Percentiles rank a stretch among this genome's conserved stretches.
These are phyloP conservation scores for Lepidochrysops patricia DNA, from an alignment of 2,888 invertebrate species.

Conservation along the genomic window DNA sequence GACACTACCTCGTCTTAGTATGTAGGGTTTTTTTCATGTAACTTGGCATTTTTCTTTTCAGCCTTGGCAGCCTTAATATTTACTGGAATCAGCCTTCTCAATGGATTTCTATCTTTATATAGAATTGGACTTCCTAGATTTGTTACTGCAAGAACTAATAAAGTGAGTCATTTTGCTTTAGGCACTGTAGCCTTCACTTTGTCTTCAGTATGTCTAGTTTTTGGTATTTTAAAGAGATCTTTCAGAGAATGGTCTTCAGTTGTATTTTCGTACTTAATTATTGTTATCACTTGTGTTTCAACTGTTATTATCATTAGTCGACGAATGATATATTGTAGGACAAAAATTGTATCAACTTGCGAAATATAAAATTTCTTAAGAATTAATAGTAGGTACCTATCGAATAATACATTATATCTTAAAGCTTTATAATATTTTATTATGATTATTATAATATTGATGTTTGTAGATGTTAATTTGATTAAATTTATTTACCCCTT, in stretches of 20 bases:
- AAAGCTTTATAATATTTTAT: too few species aligned
- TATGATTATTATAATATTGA: too few species aligned
- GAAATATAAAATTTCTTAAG: conserved; percentile 21
- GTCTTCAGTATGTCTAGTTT: conserved; percentile 27
- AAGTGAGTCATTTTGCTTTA: conserved; percentile 26
- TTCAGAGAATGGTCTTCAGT: conserved; percentile 29
- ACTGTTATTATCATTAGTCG: conserved; percentile 24
- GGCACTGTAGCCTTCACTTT: conserved; percentile 26
- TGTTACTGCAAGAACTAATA: conserved; percentile 21
- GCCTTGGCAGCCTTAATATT: conserved; percentile 28
- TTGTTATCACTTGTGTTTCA: conserved; percentile 24
- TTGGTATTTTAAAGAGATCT: conserved; percentile 28
- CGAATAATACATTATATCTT: too few species aligned
- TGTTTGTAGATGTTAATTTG: too few species aligned
- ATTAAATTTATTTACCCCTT: too few species aligned
- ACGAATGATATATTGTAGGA: conserved; percentile 20
- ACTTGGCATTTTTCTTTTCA: conserved; percentile 22
- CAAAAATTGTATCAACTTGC: conserved; percentile 17
- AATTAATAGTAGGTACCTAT: neutral
- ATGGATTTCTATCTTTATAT: conserved; percentile 27
- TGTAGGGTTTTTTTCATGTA: neutral
- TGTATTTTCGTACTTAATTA: conserved; percentile 26
- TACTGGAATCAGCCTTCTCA: conserved; percentile 27
- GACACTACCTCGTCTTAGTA: too few species aligned
- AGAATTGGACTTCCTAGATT: conserved; percentile 21